A percentile compares a stretch with the other conserved stretches of the same genome.
These are phyloP conservation scores for Psephotus haematonotus DNA, from an alignment of 2,113 vertebrate genomes.

Conservation along the genomic window DNA sequence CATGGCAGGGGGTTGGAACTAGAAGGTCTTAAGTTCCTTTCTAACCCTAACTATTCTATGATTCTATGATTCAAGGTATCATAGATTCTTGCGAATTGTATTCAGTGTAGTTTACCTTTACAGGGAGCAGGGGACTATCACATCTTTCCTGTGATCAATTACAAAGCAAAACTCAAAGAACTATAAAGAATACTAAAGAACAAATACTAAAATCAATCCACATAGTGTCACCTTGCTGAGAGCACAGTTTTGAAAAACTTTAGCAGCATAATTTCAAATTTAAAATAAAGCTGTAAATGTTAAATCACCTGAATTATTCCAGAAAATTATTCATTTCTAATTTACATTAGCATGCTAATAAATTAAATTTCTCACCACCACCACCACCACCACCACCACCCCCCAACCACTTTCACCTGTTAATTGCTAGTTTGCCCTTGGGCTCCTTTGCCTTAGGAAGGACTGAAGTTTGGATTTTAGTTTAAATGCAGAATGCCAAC, in stretches of 20 bases:
- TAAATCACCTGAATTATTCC: not conserved
- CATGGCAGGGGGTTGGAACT: too few relatives aligned
- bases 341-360: not conserved
- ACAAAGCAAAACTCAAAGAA: not conserved
- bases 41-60: too few relatives aligned
- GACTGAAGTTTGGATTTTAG: not conserved
- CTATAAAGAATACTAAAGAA: not conserved
- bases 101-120: not conserved
- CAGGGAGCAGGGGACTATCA: not conserved
- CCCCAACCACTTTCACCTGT: not conserved
- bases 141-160: not conserved
- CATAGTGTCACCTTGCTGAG: not conserved
- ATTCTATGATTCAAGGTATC: not conserved
- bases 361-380: not conserved
- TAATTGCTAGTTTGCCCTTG: not conserved
- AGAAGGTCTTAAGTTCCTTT: too few relatives aligned
- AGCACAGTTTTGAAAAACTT: not conserved
- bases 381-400: fast-evolving
- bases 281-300: not conserved
- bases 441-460: not conserved
- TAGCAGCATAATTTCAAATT: not conserved
- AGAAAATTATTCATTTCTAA: not conserved
- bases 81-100: not conserved
- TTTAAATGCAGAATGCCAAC: not conserved
- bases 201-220: not conserved